Evolutionary conservation across 2,888 invertebrate genomes (phyloP).

Genomic region (Tridacna crocea): DNA sequence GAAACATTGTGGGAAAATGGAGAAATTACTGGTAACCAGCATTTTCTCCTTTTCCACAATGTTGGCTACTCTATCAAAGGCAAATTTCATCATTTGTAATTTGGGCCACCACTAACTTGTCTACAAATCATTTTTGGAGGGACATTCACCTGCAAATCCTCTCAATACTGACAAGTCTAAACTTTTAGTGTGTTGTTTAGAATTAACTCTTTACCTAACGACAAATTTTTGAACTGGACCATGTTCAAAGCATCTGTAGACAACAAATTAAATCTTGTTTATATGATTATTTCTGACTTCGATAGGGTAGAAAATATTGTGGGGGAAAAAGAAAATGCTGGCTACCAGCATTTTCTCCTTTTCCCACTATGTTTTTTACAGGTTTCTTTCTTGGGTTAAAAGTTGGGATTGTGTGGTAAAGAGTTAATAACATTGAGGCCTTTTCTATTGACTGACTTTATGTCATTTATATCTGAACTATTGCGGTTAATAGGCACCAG

Average conservation of each 20-base stretch:
- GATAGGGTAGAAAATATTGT: no score
- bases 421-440: no score
- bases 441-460: no score
- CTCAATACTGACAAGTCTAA: background rate
- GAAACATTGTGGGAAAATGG: no score
- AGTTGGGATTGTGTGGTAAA: no score
- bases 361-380: background rate
- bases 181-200: background rate
- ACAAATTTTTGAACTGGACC: background rate
- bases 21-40: background rate
- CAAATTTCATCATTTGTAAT: background rate
- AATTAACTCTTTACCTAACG: background rate
- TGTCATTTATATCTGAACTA: no score
- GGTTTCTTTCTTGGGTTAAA: no score
- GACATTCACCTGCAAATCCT: background rate
- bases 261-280: no score
- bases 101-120: no score
- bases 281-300: no score
- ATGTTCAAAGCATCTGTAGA: no score
- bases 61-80: background rate
- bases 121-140: background rate
- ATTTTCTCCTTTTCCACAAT: background rate
- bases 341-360: conserved; percentile 1
- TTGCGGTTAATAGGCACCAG: no score
- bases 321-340: conserved; percentile 4